Evolutionary conservation across 64 coral and sea anemone species (phyloP).

Genomic region (Platygyra sinensis): DNA sequence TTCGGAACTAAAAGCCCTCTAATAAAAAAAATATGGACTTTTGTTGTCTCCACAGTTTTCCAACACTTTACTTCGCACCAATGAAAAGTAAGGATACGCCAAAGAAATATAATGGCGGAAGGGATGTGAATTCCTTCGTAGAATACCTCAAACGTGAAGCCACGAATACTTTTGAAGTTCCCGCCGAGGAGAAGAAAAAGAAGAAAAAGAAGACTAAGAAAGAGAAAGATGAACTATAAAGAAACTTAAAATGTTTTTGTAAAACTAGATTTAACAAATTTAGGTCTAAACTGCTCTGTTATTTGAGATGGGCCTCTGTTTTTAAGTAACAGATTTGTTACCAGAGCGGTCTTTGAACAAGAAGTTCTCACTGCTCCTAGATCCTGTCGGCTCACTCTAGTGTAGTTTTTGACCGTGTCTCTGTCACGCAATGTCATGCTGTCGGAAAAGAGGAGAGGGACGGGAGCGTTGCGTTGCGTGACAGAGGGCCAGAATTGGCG

Average conservation of each 20-base stretch:
- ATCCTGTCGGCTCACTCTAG: no score
- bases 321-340: not conserved
- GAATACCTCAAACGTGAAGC: constrained; percentile 92
- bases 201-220: constrained; percentile 82
- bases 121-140: constrained; percentile 84
- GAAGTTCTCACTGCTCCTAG: no score
- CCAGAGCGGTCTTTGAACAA: no score
- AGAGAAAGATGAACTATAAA: constrained; percentile 36
- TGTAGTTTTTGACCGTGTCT: not conserved
- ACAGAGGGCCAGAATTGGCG: no score
- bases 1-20: no score
- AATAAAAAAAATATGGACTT: not conserved
- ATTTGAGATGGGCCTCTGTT: not conserved
- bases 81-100: constrained; percentile 85
- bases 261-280: constrained; percentile 33
- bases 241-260: not conserved
- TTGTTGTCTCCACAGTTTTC: constrained; percentile 60
- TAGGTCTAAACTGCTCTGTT: not conserved
- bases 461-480: no score
- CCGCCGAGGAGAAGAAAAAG: constrained; percentile 54
- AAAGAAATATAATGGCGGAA: constrained; percentile 73
- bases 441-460: no score
- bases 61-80: constrained; percentile 92
- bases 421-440: not conserved
- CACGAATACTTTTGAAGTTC: constrained; percentile 68